Percentiles rank a stretch among this genome's conserved stretches.
Evolutionary conservation across 2,113 vertebrate species (phyloP).

Genomic region (Pomatostomus ruficeps): DNA sequence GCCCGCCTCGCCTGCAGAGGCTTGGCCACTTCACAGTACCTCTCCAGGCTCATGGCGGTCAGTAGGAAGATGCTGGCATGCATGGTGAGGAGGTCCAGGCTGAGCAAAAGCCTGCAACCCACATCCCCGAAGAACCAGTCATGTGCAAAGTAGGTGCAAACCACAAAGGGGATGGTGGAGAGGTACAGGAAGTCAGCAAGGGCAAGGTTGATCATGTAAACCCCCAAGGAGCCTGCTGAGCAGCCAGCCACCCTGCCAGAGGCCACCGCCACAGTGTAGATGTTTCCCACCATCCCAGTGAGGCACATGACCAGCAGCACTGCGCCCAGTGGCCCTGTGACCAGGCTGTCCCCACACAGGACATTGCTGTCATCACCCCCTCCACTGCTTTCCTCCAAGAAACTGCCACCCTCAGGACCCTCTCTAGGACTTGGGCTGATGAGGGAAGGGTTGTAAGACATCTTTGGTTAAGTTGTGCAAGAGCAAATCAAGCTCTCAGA

Average conservation of each 20-base stretch:
- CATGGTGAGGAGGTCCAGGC: slow-evolving; percentile 87
- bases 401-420: not conserved
- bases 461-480: not conserved
- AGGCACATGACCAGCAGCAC: slow-evolving; percentile 77
- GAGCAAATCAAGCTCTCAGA: not conserved
- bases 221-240: slow-evolving; percentile 75
- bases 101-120: slow-evolving; percentile 82
- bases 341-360: slow-evolving; percentile 48
- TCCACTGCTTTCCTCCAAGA: not conserved
- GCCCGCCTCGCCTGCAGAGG: slow-evolving; percentile 66
- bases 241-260: slow-evolving; percentile 62
- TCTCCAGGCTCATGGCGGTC: slow-evolving; percentile 82
- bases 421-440: not conserved
- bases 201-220: slow-evolving; percentile 83
- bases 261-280: slow-evolving; percentile 77
- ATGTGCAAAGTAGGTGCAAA: slow-evolving; percentile 80
- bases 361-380: not conserved
- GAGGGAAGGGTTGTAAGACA: not conserved
- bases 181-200: slow-evolving; percentile 86
- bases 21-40: slow-evolving; percentile 78
- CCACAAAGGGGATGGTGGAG: slow-evolving; percentile 85
- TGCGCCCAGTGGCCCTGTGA: slow-evolving; percentile 71
- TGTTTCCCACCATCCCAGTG: slow-evolving; percentile 76
- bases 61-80: slow-evolving; percentile 83
- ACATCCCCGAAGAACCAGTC: slow-evolving; percentile 85